Percentiles rank a stretch among this genome's conserved stretches.
These are phyloP conservation scores for Zaprionus kolodkinae DNA, from an alignment of 1,140 invertebrate genomes.

Conservation along the genomic window DNA sequence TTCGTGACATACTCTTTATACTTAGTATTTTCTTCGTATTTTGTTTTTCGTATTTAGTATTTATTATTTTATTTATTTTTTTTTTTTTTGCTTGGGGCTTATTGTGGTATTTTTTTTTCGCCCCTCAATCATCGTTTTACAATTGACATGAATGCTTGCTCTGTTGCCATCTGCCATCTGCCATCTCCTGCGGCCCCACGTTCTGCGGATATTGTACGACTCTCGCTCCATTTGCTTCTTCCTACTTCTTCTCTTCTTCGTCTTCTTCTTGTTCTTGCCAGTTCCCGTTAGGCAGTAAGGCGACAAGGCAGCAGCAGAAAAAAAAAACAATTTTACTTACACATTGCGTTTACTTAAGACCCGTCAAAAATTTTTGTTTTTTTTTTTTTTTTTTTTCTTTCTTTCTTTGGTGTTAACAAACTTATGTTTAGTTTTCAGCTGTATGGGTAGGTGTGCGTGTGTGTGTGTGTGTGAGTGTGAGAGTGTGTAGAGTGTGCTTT, in stretches of 20 bases:
- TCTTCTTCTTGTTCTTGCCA: constrained; percentile 6
- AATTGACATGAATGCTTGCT: constrained; percentile 63
- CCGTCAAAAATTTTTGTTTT: constrained; percentile 42
- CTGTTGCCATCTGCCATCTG: neutral
- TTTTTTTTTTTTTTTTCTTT: neutral
- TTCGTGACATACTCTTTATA: constrained; percentile 44
- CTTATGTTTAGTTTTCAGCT: constrained; percentile 59
- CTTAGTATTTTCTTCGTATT: constrained; percentile 10
- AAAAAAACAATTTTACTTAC: constrained; percentile 43
- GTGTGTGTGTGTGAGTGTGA: constrained; percentile 22
- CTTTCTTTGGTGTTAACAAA: constrained; percentile 65
- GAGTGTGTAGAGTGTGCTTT: constrained; percentile 41
- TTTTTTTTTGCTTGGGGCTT: constrained; percentile 14
- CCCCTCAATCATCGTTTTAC: constrained; percentile 48
- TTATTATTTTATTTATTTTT: too few relatives aligned
- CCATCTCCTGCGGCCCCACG: neutral
- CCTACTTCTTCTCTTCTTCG: neutral
- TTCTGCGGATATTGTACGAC: neutral
- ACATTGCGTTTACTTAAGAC: constrained; percentile 68
- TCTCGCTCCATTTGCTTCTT: neutral
- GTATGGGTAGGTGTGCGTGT: constrained; percentile 12
- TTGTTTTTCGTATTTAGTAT: constrained; percentile 21
- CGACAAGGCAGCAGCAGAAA: constrained; percentile 24
- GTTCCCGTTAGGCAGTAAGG: constrained; percentile 19
- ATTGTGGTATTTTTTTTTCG: constrained; percentile 22